Evolutionary conservation across 2,797 vertebrate genomes (phyloP), one percentile per base, ranked within the genome.

Genomic region (Oryzias sinensis): DNA sequence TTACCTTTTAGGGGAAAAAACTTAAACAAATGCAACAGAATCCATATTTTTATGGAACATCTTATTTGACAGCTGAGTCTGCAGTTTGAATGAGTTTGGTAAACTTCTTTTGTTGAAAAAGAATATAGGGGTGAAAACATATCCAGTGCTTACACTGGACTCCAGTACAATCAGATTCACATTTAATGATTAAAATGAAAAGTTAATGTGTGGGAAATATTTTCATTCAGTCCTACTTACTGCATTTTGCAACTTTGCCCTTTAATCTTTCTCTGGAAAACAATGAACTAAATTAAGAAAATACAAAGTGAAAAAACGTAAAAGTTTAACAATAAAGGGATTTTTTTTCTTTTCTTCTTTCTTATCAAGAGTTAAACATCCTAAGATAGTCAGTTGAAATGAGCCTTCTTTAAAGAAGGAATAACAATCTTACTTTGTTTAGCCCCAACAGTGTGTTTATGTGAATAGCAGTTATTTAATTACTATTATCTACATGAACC

Each of bases 401-500:
- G 33, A 37, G 33, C 9, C 33, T 37, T 37, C 33, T 37, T 37
- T 37, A 37, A 37, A 50, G 40, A 37, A 51, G 48, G 24, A 37
- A 45, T 59, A 55, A 57, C 51, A 41, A 27, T 27, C 20, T 3
- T 22, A 53, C 37, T 16, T 16, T 29, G 25, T 49, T n/a, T 14
- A 48, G 5, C 33, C 2, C 33, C 9, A 11, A 37, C 20, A 22
- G 20, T 40, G 6, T 53, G 27, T 33, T 49, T 41, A 59, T 25
- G 50, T 62, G 33, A 43, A 50, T n/a, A 73, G 52, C 68, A 43
- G 59, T 63, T 44, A 53, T 33, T n/a, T 66, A 70, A 54, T 68
- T 72, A 54, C 58, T 70, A 77, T 62, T 53, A 70, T 64, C 77
- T 81, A 85, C 59, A 59, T 67, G n/a, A 72, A 70, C 62, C 68